Conservation (phyloP, 2,888 invertebrate species). For the Metalampra italica region DNA sequence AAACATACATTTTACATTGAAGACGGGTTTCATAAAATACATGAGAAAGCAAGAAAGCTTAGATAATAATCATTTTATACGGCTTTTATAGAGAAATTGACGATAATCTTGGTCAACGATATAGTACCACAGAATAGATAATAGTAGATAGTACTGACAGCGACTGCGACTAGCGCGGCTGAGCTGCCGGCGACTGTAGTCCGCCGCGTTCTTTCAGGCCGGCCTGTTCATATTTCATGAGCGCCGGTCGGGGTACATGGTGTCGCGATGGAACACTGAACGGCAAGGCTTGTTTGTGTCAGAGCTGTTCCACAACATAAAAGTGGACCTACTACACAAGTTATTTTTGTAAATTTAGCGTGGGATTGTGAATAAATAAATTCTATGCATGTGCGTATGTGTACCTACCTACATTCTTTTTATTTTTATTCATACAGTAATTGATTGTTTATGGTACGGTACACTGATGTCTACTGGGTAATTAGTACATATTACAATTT, state of each 20-base stretch:
- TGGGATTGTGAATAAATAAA: too few species aligned
- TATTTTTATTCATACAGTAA: too few species aligned
- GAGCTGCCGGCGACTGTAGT: conserved; percentile 16
- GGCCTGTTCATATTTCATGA: conserved; percentile 73
- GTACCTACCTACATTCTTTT: too few species aligned
- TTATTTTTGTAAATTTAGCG: too few species aligned
- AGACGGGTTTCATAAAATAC: conserved; percentile 48
- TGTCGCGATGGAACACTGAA: conserved; percentile 70
- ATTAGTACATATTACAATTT: too few species aligned
- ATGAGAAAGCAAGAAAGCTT: conserved; percentile 37
- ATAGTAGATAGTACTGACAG: conserved; percentile 8
- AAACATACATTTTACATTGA: conserved; percentile 40
- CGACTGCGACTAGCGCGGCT: conserved; percentile 17
- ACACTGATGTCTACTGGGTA: too few species aligned
- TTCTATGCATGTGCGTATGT: too few species aligned
- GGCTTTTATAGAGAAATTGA: conserved; percentile 17
- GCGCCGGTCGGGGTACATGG: conserved; percentile 61
- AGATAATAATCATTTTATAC: conserved; percentile 20
- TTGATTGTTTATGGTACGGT: too few species aligned
- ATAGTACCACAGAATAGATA: conserved; percentile 11
- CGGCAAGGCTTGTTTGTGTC: conserved; percentile 39
- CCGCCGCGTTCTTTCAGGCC: conserved; percentile 65
- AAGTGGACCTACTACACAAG: too few species aligned
- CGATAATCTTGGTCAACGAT: conserved; percentile 20
- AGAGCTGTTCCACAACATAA: conserved; percentile 29